Conservation (phyloP, 2,113 vertebrate genomes). For the human region GRCh38 chr7:102984001-102984500, state of each 20-base stretch:
- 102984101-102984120: not conserved
- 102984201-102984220: not conserved
- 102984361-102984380: not conserved
- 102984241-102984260: not conserved
- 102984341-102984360: not conserved
- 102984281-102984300: not conserved
- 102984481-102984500: not conserved
- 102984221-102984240: not conserved
- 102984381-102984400: not conserved
- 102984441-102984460: not conserved
- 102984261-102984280: not conserved
- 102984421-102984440: not conserved
- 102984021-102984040: not conserved
- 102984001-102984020: not conserved
- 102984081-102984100: not conserved
- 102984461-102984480: not conserved
- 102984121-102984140: not conserved
- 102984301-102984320: not conserved
- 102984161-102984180: not conserved
- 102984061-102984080: no score
- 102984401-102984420: not conserved
- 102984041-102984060: no score
- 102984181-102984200: not conserved
- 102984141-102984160: not conserved
- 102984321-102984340: not conserved